Base-by-base conservation (phyloP, 2,797 vertebrate genomes). In the Crocidura indochinensis region DNA sequence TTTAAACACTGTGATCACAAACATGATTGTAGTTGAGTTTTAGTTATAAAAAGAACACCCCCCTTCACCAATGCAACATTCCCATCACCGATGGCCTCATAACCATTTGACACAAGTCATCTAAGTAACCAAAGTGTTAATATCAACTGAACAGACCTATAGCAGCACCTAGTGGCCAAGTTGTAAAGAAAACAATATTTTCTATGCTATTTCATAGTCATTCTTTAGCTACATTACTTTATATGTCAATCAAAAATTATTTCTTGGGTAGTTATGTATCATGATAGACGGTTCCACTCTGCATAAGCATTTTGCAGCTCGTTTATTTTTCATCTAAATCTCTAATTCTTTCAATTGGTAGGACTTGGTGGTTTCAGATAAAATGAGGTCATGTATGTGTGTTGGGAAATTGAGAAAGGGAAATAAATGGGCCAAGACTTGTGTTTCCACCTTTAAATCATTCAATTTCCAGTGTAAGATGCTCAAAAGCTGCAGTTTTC, bases 121-220 rank as follows among this genome's bases (percentile, higher is more conserved):
- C n/a, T 5, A 31, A 15, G n/a, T 12, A 14, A n/a, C 10, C 22
- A 5, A 46, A 24, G 44, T 31, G 15, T 8, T 53, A 68, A 44
- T 73, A 68, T 29, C 47, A 81, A 82, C 27, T 60, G 68, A 14
- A 71, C 85, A 93, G 96, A 84, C 38, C 80, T 96, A 84, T 91
- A 96, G 94, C 96, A 90, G 97, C 98, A 97, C 82, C 98, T 98
- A 96, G 97, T 97, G 98, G 96, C 47, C 84, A 90, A 44, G 2
- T 38, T 3, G 4, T 1, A 26, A 67, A 90, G 94, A 67, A 92
- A 92, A 96, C 95, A 88, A 60, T 84, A 77, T 74, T 88, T 94
- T 0, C 51, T 95, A 62, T 56, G 44, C 4, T 73, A 31, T 46
- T 87, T 82, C 75, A 22, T 78, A 60, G 0, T 1, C 6, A 27